These are phyloP conservation scores for Acrocyrtus sp. DNA, from an alignment of 2,888 invertebrate species.

Conservation along the genomic window DNA sequence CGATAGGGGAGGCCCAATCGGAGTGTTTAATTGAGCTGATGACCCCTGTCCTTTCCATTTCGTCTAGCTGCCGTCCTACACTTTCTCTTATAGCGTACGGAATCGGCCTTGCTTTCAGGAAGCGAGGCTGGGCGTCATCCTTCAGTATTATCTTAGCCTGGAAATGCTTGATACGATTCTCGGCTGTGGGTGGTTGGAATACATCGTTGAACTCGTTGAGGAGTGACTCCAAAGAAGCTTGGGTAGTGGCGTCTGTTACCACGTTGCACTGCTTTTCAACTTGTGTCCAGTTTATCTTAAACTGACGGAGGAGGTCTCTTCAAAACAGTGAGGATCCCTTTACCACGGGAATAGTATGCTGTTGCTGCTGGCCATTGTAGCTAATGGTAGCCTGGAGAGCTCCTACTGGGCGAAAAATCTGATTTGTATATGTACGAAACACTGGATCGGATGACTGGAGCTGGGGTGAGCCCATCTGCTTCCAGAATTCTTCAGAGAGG, in stretches of 20 bases:
- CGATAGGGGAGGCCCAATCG: constrained; percentile 65
- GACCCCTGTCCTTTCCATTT: constrained; percentile 57
- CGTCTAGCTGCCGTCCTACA: constrained; percentile 61
- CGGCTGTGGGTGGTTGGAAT: constrained; percentile 37
- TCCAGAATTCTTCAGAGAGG: constrained; percentile 18
- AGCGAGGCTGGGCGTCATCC: constrained; percentile 62
- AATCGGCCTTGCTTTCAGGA: constrained; percentile 61
- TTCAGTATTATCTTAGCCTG: constrained; percentile 55
- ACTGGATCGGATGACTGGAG: neutral
- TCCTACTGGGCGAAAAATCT: constrained; percentile 20
- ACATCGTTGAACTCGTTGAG: constrained; percentile 39
- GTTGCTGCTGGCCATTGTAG: constrained; percentile 10
- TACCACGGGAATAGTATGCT: constrained; percentile 18
- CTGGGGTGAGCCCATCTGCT: constrained; percentile 7
- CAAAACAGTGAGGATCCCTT: constrained; percentile 47
- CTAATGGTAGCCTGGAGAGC: neutral
- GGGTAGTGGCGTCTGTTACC: neutral
- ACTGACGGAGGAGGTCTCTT: constrained; percentile 27
- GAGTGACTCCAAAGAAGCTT: constrained; percentile 9
- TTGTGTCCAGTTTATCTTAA: constrained; percentile 37
- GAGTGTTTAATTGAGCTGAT: constrained; percentile 57
- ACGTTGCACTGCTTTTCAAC: constrained; percentile 4
- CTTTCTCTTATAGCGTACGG: constrained; percentile 64
- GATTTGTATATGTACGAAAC: constrained; percentile 25
- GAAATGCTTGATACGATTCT: constrained; percentile 44